Conservation (phyloP, 2,888 invertebrate species). For the Polydrusus pterygomalis region DNA sequence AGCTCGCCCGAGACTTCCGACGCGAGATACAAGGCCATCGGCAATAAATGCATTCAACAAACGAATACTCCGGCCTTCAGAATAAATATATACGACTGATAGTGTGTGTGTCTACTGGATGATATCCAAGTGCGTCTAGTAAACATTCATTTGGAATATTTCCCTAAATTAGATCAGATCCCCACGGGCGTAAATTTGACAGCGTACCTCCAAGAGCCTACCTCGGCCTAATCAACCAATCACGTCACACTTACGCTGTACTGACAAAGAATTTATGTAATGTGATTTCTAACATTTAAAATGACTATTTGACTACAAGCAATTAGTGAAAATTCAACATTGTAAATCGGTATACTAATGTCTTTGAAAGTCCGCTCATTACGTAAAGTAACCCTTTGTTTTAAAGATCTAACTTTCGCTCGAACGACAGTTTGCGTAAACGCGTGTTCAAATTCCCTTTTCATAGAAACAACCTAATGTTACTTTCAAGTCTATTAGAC, state of each 20-base stretch:
- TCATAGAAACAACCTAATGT: constrained; percentile 19
- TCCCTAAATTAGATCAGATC: constrained; percentile 5
- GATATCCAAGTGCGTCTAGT: constrained; percentile 32
- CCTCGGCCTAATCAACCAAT: too few relatives aligned
- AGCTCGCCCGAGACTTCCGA: constrained; percentile 49
- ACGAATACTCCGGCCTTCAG: constrained; percentile 28
- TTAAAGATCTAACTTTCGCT: constrained; percentile 19
- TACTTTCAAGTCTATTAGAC: constrained; percentile 36
- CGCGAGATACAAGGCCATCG: constrained; percentile 37
- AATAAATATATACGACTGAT: constrained; percentile 30
- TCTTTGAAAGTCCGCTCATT: constrained; percentile 19
- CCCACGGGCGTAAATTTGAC: too few relatives aligned
- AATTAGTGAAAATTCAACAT: constrained; percentile 1
- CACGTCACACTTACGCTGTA: too few relatives aligned
- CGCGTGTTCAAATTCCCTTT: constrained; percentile 37
- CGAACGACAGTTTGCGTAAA: constrained; percentile 26
- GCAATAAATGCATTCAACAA: constrained; percentile 41
- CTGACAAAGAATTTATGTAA: background rate
- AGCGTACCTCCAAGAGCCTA: too few relatives aligned
- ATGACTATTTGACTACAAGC: background rate
- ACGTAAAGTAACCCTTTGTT: constrained; percentile 32
- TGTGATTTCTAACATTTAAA: constrained; percentile 3
- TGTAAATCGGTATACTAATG: constrained; percentile 8
- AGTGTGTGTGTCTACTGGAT: constrained; percentile 26
- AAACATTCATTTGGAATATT: constrained; percentile 22